A percentile compares a stretch with the other conserved stretches of the same genome.
phyloP scores from a whole-genome alignment of 2,797 vertebrate genomes.

The Peromyscus eremicus region DNA sequence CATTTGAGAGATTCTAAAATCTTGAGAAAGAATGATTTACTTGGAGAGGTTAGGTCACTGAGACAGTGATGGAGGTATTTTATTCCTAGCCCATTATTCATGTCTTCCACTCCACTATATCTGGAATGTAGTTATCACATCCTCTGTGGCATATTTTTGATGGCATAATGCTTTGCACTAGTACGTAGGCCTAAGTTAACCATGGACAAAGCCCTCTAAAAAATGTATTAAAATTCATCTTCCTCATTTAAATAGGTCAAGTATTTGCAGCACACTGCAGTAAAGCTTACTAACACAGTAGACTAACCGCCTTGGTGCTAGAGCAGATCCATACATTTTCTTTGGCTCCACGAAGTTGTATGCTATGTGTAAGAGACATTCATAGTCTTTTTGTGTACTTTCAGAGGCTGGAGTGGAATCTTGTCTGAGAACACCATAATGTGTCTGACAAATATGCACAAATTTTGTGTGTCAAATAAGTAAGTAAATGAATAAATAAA shows the following conservation, averaged over 20 bases:
- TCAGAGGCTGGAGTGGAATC: too few relatives aligned
- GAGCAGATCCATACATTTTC: background rate
- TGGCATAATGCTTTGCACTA: background rate
- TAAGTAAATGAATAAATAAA: background rate
- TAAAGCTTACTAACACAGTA: background rate
- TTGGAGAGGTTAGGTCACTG: background rate
- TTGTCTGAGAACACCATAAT: background rate
- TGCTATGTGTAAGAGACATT: background rate
- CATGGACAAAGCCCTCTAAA: background rate
- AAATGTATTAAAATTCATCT: background rate
- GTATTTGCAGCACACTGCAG: background rate
- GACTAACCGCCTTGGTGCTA: background rate
- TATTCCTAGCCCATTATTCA: background rate
- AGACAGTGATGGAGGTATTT: background rate
- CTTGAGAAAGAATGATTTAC: background rate
- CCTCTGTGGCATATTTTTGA: background rate
- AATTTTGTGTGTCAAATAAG: too few relatives aligned
- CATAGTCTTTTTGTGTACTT: background rate
- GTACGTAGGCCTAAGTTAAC: background rate
- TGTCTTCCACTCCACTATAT: background rate
- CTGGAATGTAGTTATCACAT: background rate
- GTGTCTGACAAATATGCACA: background rate
- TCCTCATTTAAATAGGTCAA: background rate
- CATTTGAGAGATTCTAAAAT: background rate
- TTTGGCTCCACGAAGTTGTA: background rate